Evolutionary conservation across 2,797 vertebrate species (phyloP), one percentile per base, ranked within the genome.

Genomic region (Phaenicophaeus curvirostris): DNA sequence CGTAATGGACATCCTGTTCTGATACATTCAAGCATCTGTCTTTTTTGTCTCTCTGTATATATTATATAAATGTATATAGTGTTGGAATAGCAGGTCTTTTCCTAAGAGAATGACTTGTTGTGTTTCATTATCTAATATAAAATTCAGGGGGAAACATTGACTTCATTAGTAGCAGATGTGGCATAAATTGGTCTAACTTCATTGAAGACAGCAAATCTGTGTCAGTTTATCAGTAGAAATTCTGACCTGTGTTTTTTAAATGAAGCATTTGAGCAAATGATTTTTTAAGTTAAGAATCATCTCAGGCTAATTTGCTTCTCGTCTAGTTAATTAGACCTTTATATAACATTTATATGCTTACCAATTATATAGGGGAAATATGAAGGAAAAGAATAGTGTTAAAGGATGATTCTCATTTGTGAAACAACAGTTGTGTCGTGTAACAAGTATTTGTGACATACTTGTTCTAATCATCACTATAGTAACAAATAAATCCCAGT

Each of bases 161-260:
- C 73, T 96, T 92, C 91, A 82, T 44, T 88, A 33, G 41, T 68
- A 68, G 87, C 76, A 85, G 82, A 65, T 86, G 69, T 84, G 66
- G 23, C 35, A 62, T 78, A 33, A 85, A 79, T 74, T 76, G 33
- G 14, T 18, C 66, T 79, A 44, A 62, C 25, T 73, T 79, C 39
- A 37, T 23, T 9, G 11, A 59, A 77, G 55, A 66, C 50, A 74
- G 63, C 25, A 82, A n/a, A 94, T 14, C 48, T 93, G 33, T 85
- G 82, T 69, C 53, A 46, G 14, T 90, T 88, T 90, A 27, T 58
- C 77, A 81, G 55, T 69, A 85, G 72, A 39, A 48, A 50, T 69
- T 94, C 51, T 75, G 50, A 76, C 50, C 53, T 84, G 55, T 53
- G 39, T 5, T 31, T 95, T 95, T 87, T 58, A 80, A 87, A 58